Percentiles rank a stretch among this genome's conserved stretches.
Evolutionary conservation across 2,797 vertebrate species (phyloP).

Genomic region (Clarias fuscus): DNA sequence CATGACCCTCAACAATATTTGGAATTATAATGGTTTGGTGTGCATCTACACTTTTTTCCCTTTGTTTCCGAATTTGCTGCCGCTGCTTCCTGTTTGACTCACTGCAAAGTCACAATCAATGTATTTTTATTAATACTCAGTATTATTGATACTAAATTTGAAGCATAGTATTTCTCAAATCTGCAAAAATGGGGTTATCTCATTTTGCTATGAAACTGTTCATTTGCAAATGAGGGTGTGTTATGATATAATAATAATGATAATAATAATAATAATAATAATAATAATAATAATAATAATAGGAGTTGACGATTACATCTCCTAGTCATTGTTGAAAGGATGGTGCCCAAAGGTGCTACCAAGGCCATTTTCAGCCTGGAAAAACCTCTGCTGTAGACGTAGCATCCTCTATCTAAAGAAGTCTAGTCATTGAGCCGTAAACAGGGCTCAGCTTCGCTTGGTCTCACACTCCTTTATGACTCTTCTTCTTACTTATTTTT

Average conservation of each 20-base stretch:
- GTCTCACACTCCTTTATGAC: neutral
- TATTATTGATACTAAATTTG: too few relatives aligned
- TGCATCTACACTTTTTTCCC: too few relatives aligned
- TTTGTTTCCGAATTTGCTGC: too few relatives aligned
- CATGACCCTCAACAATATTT: too few relatives aligned
- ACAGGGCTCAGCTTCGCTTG: neutral
- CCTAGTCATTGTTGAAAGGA: neutral
- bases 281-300: neutral
- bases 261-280: neutral
- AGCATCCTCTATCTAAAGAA: neutral
- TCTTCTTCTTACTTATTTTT: neutral
- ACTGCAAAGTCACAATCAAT: too few relatives aligned
- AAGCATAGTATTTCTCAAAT: too few relatives aligned
- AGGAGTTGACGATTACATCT: neutral
- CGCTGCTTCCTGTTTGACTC: too few relatives aligned
- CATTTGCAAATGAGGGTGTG: neutral
- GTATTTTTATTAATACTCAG: too few relatives aligned
- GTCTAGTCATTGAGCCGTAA: neutral
- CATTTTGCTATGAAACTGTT: too few relatives aligned
- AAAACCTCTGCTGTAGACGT: neutral
- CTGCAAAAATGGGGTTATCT: too few relatives aligned
- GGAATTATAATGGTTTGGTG: too few relatives aligned
- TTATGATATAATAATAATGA: neutral
- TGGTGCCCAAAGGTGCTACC: neutral
- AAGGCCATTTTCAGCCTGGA: neutral